Conservation (phyloP, 92 coral and sea anemone genomes). For the Galaxea fascicularis region DNA sequence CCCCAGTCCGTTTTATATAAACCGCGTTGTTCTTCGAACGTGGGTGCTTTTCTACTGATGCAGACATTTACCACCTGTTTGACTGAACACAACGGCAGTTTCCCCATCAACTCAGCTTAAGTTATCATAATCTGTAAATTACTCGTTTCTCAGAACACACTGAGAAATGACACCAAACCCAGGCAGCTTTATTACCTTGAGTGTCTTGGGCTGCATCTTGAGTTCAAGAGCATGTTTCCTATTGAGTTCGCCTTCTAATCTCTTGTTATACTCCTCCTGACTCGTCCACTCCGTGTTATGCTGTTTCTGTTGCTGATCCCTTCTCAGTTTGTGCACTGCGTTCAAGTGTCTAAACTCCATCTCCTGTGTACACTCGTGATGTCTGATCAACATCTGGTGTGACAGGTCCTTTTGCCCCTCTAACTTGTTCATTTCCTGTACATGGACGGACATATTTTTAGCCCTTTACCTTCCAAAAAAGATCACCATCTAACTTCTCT, state of each 20-base stretch:
- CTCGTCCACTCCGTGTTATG: constrained; percentile 95
- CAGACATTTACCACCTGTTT: too few relatives aligned
- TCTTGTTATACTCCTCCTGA: constrained; percentile 97
- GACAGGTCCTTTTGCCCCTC: constrained; percentile 92
- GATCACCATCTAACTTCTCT: too few relatives aligned
- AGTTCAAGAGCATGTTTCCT: constrained; percentile 90
- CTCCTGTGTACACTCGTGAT: constrained; percentile 98
- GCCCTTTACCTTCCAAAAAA: too few relatives aligned
- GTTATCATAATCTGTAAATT: too few relatives aligned
- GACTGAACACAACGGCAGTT: too few relatives aligned
- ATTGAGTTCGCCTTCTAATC: constrained; percentile 91
- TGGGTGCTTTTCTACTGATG: too few relatives aligned
- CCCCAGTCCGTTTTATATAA: too few relatives aligned
- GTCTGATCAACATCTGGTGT: constrained; percentile 93
- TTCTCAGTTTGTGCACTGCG: constrained; percentile 87
- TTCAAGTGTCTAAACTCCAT: constrained; percentile 93
- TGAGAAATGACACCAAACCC: not conserved
- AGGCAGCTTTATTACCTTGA: constrained; percentile 73
- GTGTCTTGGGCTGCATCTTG: constrained; percentile 97
- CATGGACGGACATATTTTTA: too few relatives aligned
- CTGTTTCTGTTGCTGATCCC: constrained; percentile 96
- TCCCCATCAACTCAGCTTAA: too few relatives aligned
- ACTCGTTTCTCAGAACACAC: too few relatives aligned
- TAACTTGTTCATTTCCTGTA: constrained; percentile 94
- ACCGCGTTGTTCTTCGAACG: too few relatives aligned